Conservation (phyloP, 1,140 invertebrate species). For the Drosophila kurseongensis region DNA sequence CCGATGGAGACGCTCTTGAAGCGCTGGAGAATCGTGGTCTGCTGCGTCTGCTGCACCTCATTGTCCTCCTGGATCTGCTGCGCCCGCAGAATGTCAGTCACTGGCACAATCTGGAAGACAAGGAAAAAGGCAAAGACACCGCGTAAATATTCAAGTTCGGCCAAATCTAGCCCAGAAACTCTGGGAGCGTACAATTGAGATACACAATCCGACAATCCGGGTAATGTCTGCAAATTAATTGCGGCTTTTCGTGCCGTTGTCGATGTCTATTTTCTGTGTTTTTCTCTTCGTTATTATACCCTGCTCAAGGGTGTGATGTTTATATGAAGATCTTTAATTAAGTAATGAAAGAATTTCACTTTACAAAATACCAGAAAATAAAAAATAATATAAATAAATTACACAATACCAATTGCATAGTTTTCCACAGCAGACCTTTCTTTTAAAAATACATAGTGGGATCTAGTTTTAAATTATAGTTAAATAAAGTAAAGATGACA, state of each 20-base stretch:
- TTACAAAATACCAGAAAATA: too few relatives aligned
- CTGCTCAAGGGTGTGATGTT: neutral
- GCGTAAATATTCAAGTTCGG: slow-evolving; percentile 32
- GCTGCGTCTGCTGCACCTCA: slow-evolving; percentile 64
- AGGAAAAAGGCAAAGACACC: slow-evolving; percentile 21
- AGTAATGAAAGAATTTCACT: too few relatives aligned
- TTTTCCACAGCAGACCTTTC: too few relatives aligned
- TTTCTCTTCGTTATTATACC: slow-evolving; percentile 11
- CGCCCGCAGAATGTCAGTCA: slow-evolving; percentile 76
- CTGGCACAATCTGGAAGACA: slow-evolving; percentile 75
- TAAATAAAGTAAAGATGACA: too few relatives aligned
- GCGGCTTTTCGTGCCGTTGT: slow-evolving; percentile 65
- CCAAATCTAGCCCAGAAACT: neutral
- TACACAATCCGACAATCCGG: slow-evolving; percentile 47
- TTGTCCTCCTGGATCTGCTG: slow-evolving; percentile 74
- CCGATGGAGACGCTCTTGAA: slow-evolving; percentile 78
- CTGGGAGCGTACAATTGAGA: slow-evolving; percentile 53
- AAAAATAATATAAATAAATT: too few relatives aligned
- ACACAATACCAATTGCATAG: too few relatives aligned
- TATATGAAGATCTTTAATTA: neutral
- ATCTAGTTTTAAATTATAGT: too few relatives aligned
- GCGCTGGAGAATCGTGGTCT: slow-evolving; percentile 59
- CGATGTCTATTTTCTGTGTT: slow-evolving; percentile 23
- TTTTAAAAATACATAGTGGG: too few relatives aligned
- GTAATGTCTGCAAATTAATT: slow-evolving; percentile 68